Evolutionary conservation across 1,140 invertebrate genomes (phyloP), one percentile per base, ranked within the genome.

Genomic region (Halotydeus destructor): DNA sequence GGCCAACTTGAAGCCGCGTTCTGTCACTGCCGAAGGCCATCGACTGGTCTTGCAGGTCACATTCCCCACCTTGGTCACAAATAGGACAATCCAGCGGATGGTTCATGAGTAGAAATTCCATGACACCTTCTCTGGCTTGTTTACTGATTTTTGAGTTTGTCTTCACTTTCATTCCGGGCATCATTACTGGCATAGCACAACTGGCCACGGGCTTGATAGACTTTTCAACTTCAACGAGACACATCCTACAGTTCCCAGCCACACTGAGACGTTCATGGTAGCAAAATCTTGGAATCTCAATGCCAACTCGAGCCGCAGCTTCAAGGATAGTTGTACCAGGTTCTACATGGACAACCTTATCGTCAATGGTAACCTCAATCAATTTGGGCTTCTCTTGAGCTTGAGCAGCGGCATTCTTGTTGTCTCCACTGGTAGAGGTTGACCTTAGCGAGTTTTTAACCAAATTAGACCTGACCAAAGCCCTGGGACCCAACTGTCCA

Each of bases 121-220:
- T 98, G 3, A 99, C 93, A 51, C 91, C 93, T 43, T 49, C 47
- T 39, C 93, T 71, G 6, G 93, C 94, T 63, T 84, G 88, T 35
- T 74, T 73, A 0, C 89, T 91, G 58, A 94, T 67, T 49, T 89
- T 82, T 0, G 91, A 98, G 57, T 98, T 84, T 16, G 94, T 98
- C 63, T 98, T 97, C 9, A 99, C 76, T 51, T 78, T 72, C 83
- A 70, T 70, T 39, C 68, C 68, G 46, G 66, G 65, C 64, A 67
- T 97, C 86, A 98, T 96, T 0, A 98, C 93, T 12, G 94, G 94
- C 91, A 98, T 98, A 2, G 94, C 93, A 65, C 93, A 99, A 5
- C 91, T 91, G 34, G 94, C 94, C n/a, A 97, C 81, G 5, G 93
- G 94, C 70, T 84, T 83, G 2, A 76, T 62, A 33, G 76, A 75